Percentiles rank a stretch among this genome's conserved stretches.
Conservation (phyloP, 2,888 invertebrate genomes). For the Stenodera caucasica region DNA sequence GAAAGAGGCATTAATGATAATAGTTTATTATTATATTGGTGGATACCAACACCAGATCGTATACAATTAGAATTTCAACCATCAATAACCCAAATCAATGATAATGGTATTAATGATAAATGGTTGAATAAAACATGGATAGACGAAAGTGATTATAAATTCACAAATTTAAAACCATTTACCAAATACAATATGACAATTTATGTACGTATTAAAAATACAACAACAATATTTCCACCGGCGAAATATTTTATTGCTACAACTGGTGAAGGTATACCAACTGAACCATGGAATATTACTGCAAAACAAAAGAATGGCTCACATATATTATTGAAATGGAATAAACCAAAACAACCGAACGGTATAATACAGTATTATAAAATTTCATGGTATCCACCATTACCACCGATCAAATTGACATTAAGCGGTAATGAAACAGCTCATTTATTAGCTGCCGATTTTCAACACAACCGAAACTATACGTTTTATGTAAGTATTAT, state of each 20-base stretch:
- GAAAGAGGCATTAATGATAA: slow-evolving; percentile 65
- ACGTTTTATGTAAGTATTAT: slow-evolving; percentile 69
- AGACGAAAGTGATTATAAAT: slow-evolving; percentile 62
- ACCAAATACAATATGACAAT: slow-evolving; percentile 81
- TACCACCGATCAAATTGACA: slow-evolving; percentile 59
- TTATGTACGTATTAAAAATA: slow-evolving; percentile 66
- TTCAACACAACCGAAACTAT: slow-evolving; percentile 64
- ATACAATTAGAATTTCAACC: slow-evolving; percentile 67
- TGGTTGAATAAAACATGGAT: slow-evolving; percentile 70
- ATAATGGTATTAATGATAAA: slow-evolving; percentile 53
- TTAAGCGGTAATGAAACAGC: slow-evolving; percentile 56
- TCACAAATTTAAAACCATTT: slow-evolving; percentile 67
- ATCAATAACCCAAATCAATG: slow-evolving; percentile 58
- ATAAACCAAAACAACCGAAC: slow-evolving; percentile 64
- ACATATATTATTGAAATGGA: slow-evolving; percentile 71
- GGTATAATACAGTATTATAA: slow-evolving; percentile 67
- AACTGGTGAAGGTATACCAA: slow-evolving; percentile 74
- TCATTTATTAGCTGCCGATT: slow-evolving; percentile 60
- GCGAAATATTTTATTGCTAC: slow-evolving; percentile 63
- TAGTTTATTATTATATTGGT: slow-evolving; percentile 68
- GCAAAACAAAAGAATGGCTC: slow-evolving; percentile 67
- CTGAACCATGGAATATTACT: slow-evolving; percentile 67
- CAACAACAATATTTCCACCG: slow-evolving; percentile 63
- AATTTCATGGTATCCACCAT: slow-evolving; percentile 66
- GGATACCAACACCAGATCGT: slow-evolving; percentile 55